A percentile compares a stretch with the other conserved stretches of the same genome.
phyloP scores from a whole-genome alignment of 2,797 vertebrate genomes.

The Myoxocephalus aenaeus region DNA sequence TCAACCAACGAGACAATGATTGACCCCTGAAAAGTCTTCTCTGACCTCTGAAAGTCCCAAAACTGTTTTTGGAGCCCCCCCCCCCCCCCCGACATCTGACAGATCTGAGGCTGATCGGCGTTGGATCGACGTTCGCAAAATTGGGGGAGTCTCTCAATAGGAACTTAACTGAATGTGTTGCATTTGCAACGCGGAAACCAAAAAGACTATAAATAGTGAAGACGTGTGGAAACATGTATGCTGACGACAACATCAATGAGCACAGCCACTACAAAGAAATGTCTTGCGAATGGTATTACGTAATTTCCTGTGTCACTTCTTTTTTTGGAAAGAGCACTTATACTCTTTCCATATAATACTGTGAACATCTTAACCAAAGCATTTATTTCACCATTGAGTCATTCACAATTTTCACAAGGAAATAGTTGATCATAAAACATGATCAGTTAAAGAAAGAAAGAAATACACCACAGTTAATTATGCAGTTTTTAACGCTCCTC shows the following conservation, averaged over 20 bases:
- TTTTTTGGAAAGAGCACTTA: no score
- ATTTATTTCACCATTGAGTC: no score
- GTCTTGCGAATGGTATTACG: not conserved
- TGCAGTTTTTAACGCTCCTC: not conserved
- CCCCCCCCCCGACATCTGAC: no score
- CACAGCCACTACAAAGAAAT: no score
- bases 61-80: no score
- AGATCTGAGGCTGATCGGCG: not conserved
- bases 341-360: no score
- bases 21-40: conserved; percentile 5
- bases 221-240: no score
- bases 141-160: not conserved
- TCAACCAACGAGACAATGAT: conserved; percentile 22
- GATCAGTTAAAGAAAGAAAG: not conserved
- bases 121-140: not conserved
- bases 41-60: conserved; percentile 12
- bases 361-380: no score
- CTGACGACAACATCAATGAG: no score
- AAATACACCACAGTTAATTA: not conserved
- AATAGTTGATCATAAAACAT: not conserved
- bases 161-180: not conserved
- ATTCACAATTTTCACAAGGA: not conserved
- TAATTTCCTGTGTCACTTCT: no score
- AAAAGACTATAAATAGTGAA: no score
- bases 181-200: no score